Evolutionary conservation across 2,797 vertebrate genomes (phyloP), one percentile per base, ranked within the genome.

Genomic region (Coendou prehensilis): DNA sequence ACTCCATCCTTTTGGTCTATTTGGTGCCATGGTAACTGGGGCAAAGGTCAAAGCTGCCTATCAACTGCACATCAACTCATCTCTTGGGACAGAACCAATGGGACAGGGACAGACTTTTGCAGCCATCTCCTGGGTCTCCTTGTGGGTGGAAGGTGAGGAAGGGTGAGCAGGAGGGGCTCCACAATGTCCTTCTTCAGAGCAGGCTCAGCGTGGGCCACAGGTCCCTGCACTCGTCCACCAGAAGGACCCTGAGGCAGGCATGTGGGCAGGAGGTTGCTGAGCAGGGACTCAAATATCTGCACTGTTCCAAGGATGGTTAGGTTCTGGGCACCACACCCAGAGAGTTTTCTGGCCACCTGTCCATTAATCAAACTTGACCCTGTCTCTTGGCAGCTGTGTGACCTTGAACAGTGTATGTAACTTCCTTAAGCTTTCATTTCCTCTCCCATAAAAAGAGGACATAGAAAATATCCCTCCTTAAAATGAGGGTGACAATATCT

Each of bases 371-470:
- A 61, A 89, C 92, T 84, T 54, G 63, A 61, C 81, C 76, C 45
- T 52, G 26, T 75, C 50, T 84, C 33, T 89, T 61, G 63, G 87
- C 94, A 63, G 22, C 87, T 91, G 80, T 33, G 76, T 82, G 87
- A 91, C 64, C 57, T 83, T 80, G 92, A 91, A 23, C 14, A 37
- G 45, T 20, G 30, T 57, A 20, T 1, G 22, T 33, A 61, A 61
- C 57, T 86, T 86, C 50, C 71, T 95, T 52, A 64, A 71, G 59
- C 63, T 47, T 83, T 69, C 79, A 76, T 45, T 90, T 87, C 81
- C 52, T 89, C 61, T 91, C 76, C 63, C 20, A 4, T 71, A 26
- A 89, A 45, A 91, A 83, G 52, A 83, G 22, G 11, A 4, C 45
- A 41, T 59, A 67, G 88, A 78, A 84, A 89, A 57, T 79, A 91